Conservation (phyloP, 2,888 invertebrate genomes). For the Tridacna gigas region DNA sequence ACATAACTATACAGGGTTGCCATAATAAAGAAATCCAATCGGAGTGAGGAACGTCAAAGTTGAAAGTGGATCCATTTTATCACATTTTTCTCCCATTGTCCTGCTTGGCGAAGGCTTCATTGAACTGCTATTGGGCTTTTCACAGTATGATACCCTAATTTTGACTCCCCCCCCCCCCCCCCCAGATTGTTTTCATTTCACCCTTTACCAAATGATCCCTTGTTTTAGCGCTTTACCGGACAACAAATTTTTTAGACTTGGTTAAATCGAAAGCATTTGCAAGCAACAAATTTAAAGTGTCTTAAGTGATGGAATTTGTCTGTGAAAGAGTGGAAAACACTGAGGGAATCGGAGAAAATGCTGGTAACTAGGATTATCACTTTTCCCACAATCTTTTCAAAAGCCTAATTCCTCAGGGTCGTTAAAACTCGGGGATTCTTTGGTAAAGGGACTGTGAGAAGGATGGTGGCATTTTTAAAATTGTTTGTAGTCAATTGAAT, state of each 20-base stretch:
- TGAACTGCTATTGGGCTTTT: constrained; percentile 52
- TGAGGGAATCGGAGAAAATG: not conserved
- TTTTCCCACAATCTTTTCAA: not conserved
- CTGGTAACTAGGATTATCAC: not conserved
- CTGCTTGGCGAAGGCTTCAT: constrained; percentile 38
- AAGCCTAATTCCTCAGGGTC: not conserved
- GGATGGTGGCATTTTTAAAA: too few species aligned
- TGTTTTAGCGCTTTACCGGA: not conserved
- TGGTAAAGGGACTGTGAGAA: not conserved
- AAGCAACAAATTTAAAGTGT: too few species aligned
- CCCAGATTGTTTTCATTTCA: not conserved
- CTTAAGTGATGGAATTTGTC: not conserved
- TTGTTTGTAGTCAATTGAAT: too few species aligned
- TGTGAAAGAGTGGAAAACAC: not conserved
- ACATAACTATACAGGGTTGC: constrained; percentile 25
- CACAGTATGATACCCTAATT: constrained; percentile 27
- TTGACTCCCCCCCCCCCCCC: not conserved
- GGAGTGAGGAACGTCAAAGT: constrained; percentile 13
- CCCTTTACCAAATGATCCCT: not conserved
- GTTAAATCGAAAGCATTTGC: too few species aligned
- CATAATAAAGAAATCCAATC: constrained; percentile 50
- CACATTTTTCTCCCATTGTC: constrained; percentile 58
- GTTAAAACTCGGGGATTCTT: not conserved
- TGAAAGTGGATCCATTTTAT: constrained; percentile 62
- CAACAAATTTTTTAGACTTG: not conserved